Base-by-base conservation (phyloP, 2,113 vertebrate genomes). In the Ammodytes marinus region DNA sequence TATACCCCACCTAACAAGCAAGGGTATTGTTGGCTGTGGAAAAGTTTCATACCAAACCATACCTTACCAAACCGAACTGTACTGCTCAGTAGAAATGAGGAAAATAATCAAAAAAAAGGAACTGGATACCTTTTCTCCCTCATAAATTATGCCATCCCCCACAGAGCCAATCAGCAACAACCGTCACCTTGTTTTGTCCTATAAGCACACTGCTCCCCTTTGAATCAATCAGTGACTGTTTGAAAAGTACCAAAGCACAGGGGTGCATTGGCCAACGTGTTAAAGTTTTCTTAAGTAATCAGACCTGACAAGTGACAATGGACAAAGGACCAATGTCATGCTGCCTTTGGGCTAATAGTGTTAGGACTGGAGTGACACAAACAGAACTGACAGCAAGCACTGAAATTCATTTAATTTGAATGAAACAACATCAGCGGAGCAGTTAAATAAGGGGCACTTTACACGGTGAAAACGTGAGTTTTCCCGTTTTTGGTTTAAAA, bases 111-210 rank as follows among this genome's bases (percentile, higher is more conserved):
- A 13, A 77, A 68, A 46, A 78, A 78, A 78, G 67, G 50, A 54
- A 57, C 40, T 15, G 53, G 74, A 57, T 78, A 72, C 37, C 37
- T 49, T 60, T 52, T 76, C 54, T 63, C 73, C 43, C 40, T 15
- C 19, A 2, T 3, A 74, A 85, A 69, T 43, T 59, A 83, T 60
- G 74, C n/a, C 12, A 7, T 59, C 50, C 49, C 74, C 68, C 55
- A 63, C 63, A 14, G 82, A 60, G 84, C 73, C 73, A 82, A 72
- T 87, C 89, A 80, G 63, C 82, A 70, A 35, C 74, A 85, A 75
- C 83, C 63, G 73, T 72, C 69, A 73, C 42, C 59, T 75, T 69
- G 35, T 49, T 69, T 74, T 69, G 80, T 75, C 53, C 47, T 50
- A 40, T 14, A 46, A 59, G 64, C 50, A 46, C 0, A 27, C 12